Conservation (phyloP, 2,888 invertebrate genomes). For the Himalopsyche tibetana region DNA sequence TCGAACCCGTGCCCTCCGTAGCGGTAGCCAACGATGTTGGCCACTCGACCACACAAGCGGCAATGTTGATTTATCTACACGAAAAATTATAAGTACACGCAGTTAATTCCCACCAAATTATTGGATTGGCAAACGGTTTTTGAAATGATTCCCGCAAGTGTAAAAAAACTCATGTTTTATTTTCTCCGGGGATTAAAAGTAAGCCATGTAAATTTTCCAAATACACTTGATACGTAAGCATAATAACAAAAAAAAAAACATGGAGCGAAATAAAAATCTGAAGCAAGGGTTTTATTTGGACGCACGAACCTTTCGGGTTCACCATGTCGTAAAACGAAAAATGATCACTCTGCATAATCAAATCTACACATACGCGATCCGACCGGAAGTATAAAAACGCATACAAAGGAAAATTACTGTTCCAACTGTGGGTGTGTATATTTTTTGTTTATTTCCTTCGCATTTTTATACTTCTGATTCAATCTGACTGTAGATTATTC, state of each 20-base stretch:
- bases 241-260: background rate
- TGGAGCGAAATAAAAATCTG: background rate
- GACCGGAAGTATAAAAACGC: background rate
- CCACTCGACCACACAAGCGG: no score
- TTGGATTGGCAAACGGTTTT: no score
- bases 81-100: no score
- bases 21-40: no score
- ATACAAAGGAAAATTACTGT: background rate
- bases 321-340: constrained; percentile 19
- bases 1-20: no score
- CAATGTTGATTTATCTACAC: no score
- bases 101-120: no score
- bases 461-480: background rate
- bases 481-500: background rate
- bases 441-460: background rate
- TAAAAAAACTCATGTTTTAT: no score
- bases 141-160: no score
- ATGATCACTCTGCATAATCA: constrained; percentile 7
- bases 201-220: no score
- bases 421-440: no score
- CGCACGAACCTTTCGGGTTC: constrained; percentile 1
- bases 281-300: background rate
- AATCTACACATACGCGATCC: background rate
- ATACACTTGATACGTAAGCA: background rate
- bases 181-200: no score